A percentile compares a stretch with the other conserved stretches of the same genome.
Conservation (phyloP, 2,888 invertebrate species). For the Pterostichus madidus region DNA sequence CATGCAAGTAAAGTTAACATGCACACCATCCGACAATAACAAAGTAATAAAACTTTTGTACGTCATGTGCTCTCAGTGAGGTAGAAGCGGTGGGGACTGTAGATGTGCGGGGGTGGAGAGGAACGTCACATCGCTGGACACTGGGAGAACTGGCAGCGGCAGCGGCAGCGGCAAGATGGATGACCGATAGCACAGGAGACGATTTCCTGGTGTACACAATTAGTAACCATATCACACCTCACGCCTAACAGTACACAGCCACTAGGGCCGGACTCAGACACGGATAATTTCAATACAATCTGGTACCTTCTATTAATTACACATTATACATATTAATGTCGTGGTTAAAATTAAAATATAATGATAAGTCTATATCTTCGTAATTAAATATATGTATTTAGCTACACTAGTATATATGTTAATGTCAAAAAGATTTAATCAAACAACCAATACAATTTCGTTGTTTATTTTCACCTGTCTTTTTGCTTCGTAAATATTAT, state of each 20-base stretch:
- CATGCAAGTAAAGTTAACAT: neutral
- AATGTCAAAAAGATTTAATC: too few relatives aligned
- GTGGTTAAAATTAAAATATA: too few relatives aligned
- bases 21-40: constrained; percentile 34
- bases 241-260: constrained; percentile 7
- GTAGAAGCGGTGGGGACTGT: neutral
- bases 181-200: constrained; percentile 51
- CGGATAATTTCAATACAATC: neutral
- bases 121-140: neutral
- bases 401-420: neutral
- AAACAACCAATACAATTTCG: too few relatives aligned
- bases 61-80: too few relatives aligned
- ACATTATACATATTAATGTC: neutral
- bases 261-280: neutral
- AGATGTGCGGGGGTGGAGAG: neutral
- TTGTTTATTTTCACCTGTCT: too few relatives aligned
- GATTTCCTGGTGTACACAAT: constrained; percentile 43
- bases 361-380: too few relatives aligned
- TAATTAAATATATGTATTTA: neutral
- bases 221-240: constrained; percentile 25
- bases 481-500: too few relatives aligned
- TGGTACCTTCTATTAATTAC: neutral
- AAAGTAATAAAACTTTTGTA: constrained; percentile 22
- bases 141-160: neutral
- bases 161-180: constrained; percentile 24